Evolutionary conservation across 2,888 invertebrate species (phyloP), one percentile per base, ranked within the genome.

Genomic region (Macaria liturata): DNA sequence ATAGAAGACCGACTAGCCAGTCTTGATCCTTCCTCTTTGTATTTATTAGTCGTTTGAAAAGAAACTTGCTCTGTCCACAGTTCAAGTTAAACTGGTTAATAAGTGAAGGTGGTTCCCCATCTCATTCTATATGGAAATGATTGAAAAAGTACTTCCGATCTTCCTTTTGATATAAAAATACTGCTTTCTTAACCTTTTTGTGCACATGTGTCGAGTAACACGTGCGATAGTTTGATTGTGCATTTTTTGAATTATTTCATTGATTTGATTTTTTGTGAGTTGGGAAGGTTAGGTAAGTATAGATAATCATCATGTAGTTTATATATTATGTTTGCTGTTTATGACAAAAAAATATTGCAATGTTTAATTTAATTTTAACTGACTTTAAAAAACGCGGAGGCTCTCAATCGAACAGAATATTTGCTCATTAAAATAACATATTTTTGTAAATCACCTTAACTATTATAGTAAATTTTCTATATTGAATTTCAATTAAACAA

Each of bases 81-180:
- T 7, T 49, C 59, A 46, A 55, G 32, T 60, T 46, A 43, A 8
- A 37, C 52, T 53, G 55, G 59, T 53, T 49, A 49, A 47, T 54
- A 32, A 45, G 55, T 9, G 45, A 49, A 56, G 55, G 59, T 59
- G 59, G 59, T 59, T 40, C 51, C 43, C 39, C 51, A 40, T 57
- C 51, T 43, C 50, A 44, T 37, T 53, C 46, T 50, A 9, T 54
- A 48, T 59, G 47, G 47, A 59, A 54, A 50, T 59, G 53, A 53
- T 67, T 65, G 67, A 70, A 67, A 66, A 65, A 46, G 63, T 54
- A 74, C 66, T 78, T 78, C 78, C 78, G 78, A 78, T 78, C 76
- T 61, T 73, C 78, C 72, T 74, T 76, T 77, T 72, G 67, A 78
- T 69, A 63, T 59, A 55, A 55, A 65, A 62, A 69, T 69, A 69